Evolutionary conservation across 2,797 vertebrate species (phyloP).

Genomic region (Scomberomorus guttatus): DNA sequence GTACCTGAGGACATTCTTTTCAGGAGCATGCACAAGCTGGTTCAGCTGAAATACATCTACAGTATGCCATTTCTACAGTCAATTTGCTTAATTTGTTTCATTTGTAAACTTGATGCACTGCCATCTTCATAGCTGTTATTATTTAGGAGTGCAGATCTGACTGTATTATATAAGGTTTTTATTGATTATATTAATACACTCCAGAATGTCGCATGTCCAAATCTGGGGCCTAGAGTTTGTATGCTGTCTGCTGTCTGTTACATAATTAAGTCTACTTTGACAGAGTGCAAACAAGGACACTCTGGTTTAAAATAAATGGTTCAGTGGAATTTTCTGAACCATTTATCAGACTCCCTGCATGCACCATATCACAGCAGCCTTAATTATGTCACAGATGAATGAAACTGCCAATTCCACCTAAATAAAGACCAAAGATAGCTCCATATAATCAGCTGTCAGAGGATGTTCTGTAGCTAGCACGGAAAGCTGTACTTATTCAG

Average conservation of each 20-base stretch:
- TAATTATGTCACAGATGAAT: constrained; percentile 56
- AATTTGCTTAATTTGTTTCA: constrained; percentile 1
- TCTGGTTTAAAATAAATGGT: constrained; percentile 37
- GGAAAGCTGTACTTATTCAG: constrained; percentile 41
- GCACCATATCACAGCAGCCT: constrained; percentile 34
- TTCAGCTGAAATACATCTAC: constrained; percentile 10
- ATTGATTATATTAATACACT: constrained; percentile 34
- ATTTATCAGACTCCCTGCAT: constrained; percentile 34
- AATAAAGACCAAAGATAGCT: constrained; percentile 33
- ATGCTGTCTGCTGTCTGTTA: constrained; percentile 36
- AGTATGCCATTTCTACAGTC: background rate
- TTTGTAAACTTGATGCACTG: constrained; percentile 6
- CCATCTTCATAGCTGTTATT: background rate
- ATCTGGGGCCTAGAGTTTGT: constrained; percentile 12
- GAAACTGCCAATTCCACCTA: constrained; percentile 36
- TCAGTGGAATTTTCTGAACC: constrained; percentile 39
- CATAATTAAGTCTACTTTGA: constrained; percentile 50
- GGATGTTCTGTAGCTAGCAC: constrained; percentile 2
- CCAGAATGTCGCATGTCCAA: constrained; percentile 20
- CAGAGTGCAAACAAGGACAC: constrained; percentile 30
- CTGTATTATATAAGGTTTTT: constrained; percentile 11
- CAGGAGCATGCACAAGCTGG: background rate
- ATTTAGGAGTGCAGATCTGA: constrained; percentile 4
- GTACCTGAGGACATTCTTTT: background rate
- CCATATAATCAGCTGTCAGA: constrained; percentile 27